Percentiles rank a stretch among this genome's conserved stretches.
phyloP scores from a whole-genome alignment of 2,888 invertebrate genomes.

The Trichogramma dendrolimi region DNA sequence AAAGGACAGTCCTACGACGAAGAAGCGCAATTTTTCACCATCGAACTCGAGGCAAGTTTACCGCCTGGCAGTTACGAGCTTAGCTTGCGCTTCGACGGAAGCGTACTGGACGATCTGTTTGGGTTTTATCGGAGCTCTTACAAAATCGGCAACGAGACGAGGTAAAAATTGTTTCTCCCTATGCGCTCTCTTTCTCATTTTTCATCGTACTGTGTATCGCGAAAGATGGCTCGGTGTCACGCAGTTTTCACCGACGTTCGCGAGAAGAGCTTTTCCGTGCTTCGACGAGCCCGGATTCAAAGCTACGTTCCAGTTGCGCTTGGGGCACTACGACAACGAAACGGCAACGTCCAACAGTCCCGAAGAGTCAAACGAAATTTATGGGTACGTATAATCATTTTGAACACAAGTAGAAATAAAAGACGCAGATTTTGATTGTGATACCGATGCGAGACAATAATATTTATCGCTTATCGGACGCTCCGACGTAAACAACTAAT shows the following conservation, averaged over 20 bases:
- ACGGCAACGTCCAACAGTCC: slow-evolving; percentile 29
- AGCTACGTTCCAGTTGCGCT: slow-evolving; percentile 68
- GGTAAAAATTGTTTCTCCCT: slow-evolving; percentile 49
- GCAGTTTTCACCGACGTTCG: slow-evolving; percentile 76
- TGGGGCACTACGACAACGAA: slow-evolving; percentile 49
- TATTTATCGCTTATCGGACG: too few species aligned
- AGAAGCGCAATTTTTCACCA: slow-evolving; percentile 35
- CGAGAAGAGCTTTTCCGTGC: slow-evolving; percentile 78
- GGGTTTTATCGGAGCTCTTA: slow-evolving; percentile 66
- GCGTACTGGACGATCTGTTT: slow-evolving; percentile 58
- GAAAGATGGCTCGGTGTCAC: slow-evolving; percentile 72
- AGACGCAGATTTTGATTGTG: too few species aligned
- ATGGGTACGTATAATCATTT: too few species aligned
- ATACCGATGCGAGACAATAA: too few species aligned
- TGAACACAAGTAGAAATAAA: too few species aligned
- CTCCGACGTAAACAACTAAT: too few species aligned
- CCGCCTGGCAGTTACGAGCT: slow-evolving; percentile 51
- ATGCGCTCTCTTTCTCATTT: too few species aligned
- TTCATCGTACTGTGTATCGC: slow-evolving; percentile 22
- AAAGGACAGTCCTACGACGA: slow-evolving; percentile 30
- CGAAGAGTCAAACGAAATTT: slow-evolving; percentile 9
- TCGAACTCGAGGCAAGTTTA: slow-evolving; percentile 27
- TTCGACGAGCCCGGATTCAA: slow-evolving; percentile 82
- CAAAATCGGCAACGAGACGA: slow-evolving; percentile 51
- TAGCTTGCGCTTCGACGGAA: slow-evolving; percentile 56